Percentiles rank a stretch among this genome's conserved stretches.
Evolutionary conservation across 2,888 invertebrate species (phyloP).

Genomic region (Colostygia pectinataria): DNA sequence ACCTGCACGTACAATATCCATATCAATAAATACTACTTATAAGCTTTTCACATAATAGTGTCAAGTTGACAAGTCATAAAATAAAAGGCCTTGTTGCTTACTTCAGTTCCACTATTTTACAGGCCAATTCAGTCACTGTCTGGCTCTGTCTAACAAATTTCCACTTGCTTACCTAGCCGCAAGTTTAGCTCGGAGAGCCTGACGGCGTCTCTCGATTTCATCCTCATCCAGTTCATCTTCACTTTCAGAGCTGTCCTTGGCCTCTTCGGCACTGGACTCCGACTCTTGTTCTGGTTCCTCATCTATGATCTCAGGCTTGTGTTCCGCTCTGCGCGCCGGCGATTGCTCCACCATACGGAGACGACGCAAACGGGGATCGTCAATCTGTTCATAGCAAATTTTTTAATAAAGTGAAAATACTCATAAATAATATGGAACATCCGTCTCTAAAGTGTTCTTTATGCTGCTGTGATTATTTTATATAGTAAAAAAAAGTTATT

Average conservation of each 20-base stretch:
- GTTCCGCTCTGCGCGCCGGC: slow-evolving; percentile 83
- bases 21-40: too few species aligned
- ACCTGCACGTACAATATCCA: too few species aligned
- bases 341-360: slow-evolving; percentile 84
- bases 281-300: slow-evolving; percentile 70
- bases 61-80: too few species aligned
- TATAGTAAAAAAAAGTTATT: too few species aligned
- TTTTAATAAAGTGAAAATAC: too few species aligned
- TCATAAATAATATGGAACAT: too few species aligned
- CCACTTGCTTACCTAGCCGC: slow-evolving; percentile 59
- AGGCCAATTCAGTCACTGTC: too few species aligned
- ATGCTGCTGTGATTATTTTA: too few species aligned
- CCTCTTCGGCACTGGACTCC: slow-evolving; percentile 72
- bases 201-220: slow-evolving; percentile 92
- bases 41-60: too few species aligned
- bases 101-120: too few species aligned
- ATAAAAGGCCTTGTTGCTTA: too few species aligned
- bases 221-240: slow-evolving; percentile 93
- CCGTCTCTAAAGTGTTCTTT: too few species aligned
- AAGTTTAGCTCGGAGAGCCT: slow-evolving; percentile 75
- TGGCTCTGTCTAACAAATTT: not conserved
- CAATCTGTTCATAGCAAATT: slow-evolving; percentile 68
- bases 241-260: slow-evolving; percentile 83
- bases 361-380: slow-evolving; percentile 92
- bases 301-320: slow-evolving; percentile 76